Evolutionary conservation across 2,888 invertebrate species (phyloP).

Genomic region (Diachrysia chrysitis): DNA sequence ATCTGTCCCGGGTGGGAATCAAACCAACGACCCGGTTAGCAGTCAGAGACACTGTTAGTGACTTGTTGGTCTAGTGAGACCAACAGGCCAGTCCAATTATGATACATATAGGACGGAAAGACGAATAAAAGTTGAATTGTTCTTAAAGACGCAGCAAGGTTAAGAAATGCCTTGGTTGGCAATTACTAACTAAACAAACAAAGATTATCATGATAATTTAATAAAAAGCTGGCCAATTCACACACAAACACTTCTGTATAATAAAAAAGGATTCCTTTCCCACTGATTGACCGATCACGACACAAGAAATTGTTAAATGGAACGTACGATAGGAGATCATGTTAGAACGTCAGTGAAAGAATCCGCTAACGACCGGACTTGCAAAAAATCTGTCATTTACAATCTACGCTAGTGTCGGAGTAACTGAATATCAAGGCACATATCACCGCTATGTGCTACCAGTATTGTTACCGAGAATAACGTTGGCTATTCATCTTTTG

Average conservation of each 20-base stretch:
- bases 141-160: no score
- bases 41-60: no score
- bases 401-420: slow-evolving; percentile 1
- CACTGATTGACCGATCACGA: not conserved
- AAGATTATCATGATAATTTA: no score
- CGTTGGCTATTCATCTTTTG: slow-evolving; percentile 12
- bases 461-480: slow-evolving; percentile 21
- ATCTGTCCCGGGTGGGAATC: no score
- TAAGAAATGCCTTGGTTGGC: no score
- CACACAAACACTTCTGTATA: not conserved
- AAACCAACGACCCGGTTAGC: no score
- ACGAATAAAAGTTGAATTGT: no score
- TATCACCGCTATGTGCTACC: slow-evolving; percentile 9
- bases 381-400: slow-evolving; percentile 7
- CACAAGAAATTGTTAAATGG: slow-evolving; percentile 3
- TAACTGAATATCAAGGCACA: slow-evolving; percentile 9
- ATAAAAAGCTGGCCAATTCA: no score
- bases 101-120: no score
- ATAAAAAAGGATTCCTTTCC: not conserved
- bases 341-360: not conserved
- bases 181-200: no score
- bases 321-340: not conserved
- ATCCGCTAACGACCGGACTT: slow-evolving; percentile 2
- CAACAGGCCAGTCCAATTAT: no score
- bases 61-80: no score